Percentiles rank a stretch among this genome's conserved stretches.
Conservation (phyloP, 2,797 vertebrate genomes). For the Poecile montanus region DNA sequence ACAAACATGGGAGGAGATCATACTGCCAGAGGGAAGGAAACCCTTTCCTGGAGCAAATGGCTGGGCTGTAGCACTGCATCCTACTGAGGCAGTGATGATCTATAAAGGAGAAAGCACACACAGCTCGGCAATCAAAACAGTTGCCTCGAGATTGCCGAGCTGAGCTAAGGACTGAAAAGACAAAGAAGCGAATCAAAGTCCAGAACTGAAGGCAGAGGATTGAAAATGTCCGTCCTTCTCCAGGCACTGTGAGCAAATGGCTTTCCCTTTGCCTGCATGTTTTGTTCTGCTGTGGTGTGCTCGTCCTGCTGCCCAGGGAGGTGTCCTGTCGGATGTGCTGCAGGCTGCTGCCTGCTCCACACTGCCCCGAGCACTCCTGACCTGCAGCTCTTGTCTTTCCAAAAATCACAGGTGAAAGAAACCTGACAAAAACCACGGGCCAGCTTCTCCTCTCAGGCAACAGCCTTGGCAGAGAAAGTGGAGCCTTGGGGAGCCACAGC, state of each 20-base stretch:
- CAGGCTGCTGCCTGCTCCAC: too few species aligned
- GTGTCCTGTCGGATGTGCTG: neutral
- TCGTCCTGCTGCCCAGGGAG: neutral
- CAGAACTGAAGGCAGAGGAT: neutral
- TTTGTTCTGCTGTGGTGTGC: neutral
- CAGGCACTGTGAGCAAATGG: neutral
- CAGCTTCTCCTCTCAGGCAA: neutral
- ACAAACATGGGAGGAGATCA: slow-evolving; percentile 53
- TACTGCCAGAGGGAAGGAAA: slow-evolving; percentile 62
- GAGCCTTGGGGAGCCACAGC: neutral
- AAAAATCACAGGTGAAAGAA: neutral
- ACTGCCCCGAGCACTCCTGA: neutral
- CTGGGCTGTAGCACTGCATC: slow-evolving; percentile 46
- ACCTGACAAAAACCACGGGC: neutral
- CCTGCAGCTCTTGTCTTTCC: neutral
- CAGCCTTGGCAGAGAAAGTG: neutral
- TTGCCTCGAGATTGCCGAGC: slow-evolving; percentile 44
- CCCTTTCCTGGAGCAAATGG: slow-evolving; percentile 52
- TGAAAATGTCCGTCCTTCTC: neutral
- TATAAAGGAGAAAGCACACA: slow-evolving; percentile 12
- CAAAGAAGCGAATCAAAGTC: neutral
- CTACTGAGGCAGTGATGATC: slow-evolving; percentile 18
- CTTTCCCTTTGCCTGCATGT: neutral
- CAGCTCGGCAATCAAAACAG: neutral
- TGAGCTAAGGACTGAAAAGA: neutral